phyloP scores from a whole-genome alignment of 2,888 invertebrate species.

The Clivina fossor region DNA sequence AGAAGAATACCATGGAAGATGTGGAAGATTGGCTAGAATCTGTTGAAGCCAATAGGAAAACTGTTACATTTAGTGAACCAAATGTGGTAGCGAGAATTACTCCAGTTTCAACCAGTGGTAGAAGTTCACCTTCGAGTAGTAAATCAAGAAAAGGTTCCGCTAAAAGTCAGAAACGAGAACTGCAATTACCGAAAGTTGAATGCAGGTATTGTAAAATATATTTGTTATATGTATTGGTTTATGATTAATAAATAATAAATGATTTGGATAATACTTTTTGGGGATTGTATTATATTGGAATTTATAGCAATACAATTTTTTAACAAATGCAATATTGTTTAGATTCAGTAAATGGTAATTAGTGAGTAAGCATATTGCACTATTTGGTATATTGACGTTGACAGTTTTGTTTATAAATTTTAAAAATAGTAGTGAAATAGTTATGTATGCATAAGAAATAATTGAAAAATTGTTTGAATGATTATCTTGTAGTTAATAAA shows the following conservation, averaged over 20 bases:
- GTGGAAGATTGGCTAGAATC: constrained; percentile 24
- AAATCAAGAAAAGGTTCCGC: constrained; percentile 1
- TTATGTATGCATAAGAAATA: no score
- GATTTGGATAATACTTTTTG: no score
- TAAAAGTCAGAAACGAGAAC: background rate
- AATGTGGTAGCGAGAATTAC: background rate
- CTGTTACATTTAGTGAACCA: background rate
- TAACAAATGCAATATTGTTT: no score
- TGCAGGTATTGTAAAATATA: constrained; percentile 17
- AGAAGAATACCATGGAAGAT: constrained; percentile 18
- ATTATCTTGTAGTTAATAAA: no score
- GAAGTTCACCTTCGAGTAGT: background rate
- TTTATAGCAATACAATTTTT: no score
- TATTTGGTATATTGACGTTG: no score
- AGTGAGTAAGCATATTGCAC: no score
- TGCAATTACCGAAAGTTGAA: constrained; percentile 20
- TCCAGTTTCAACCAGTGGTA: background rate
- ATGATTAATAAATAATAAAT: background rate
- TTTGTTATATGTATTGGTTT: background rate
- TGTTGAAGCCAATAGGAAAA: constrained; percentile 6
- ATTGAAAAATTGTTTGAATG: no score
- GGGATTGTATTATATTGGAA: no score
- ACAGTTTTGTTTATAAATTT: no score
- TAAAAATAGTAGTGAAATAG: no score
- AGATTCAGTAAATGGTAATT: no score